A percentile compares a stretch with the other conserved stretches of the same genome.
phyloP scores from a whole-genome alignment of 2,888 invertebrate species.

The Drosophila yooni region DNA sequence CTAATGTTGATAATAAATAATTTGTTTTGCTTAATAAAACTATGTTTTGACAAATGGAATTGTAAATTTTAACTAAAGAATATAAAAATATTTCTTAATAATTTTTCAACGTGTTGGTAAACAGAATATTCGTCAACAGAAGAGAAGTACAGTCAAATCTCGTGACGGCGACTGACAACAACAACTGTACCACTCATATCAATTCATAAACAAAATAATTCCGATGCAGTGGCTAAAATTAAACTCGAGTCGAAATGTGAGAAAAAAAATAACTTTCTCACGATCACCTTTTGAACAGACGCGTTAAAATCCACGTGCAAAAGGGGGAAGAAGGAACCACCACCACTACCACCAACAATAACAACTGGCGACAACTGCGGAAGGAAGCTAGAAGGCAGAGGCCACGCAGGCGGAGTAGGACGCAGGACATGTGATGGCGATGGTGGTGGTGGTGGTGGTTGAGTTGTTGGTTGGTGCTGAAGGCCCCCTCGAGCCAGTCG shows the following conservation, averaged over 20 bases:
- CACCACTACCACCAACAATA: conserved; percentile 54
- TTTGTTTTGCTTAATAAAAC: neutral
- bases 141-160: conserved; percentile 62
- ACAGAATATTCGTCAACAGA: conserved; percentile 1
- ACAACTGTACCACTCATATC: conserved; percentile 64
- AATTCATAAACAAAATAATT: conserved; percentile 77
- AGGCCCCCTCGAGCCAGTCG: conserved; percentile 46
- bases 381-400: conserved; percentile 58
- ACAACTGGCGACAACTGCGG: conserved; percentile 58
- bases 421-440: conserved; percentile 56
- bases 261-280: conserved; percentile 82
- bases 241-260: conserved; percentile 70
- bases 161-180: conserved; percentile 16
- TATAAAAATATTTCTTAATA: neutral
- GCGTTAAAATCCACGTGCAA: conserved; percentile 82
- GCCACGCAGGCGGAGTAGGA: conserved; percentile 71
- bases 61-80: neutral
- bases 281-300: conserved; percentile 75
- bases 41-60: neutral
- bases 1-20: neutral
- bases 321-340: conserved; percentile 82
- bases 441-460: conserved; percentile 45
- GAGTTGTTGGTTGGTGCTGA: conserved; percentile 25
- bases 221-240: conserved; percentile 68
- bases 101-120: neutral